Conservation (phyloP, 2,888 invertebrate species). For the Deroplatys truncata region DNA sequence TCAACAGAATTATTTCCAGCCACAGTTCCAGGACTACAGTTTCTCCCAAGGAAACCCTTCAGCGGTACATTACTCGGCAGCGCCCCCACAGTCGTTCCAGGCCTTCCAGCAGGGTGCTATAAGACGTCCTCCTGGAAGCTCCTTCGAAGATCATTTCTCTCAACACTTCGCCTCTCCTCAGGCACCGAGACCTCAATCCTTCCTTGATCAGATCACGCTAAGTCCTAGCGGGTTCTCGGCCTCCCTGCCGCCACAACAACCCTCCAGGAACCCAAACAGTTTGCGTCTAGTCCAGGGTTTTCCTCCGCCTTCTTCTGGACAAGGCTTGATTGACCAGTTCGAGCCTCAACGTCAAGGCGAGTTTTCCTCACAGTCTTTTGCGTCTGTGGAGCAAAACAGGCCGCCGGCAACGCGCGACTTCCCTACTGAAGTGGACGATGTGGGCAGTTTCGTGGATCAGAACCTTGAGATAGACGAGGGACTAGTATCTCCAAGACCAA, state of each 20-base stretch:
- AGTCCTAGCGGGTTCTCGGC: conserved; percentile 18
- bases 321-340: conserved; percentile 29
- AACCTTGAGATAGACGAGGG: conserved; percentile 37
- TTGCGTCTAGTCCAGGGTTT: conserved; percentile 28
- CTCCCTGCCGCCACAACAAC: background rate
- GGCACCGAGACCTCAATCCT: conserved; percentile 12
- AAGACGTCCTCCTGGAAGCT: conserved; percentile 44
- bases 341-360: background rate
- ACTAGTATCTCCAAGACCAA: conserved; percentile 1
- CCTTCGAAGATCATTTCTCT: conserved; percentile 36
- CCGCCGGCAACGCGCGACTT: conserved; percentile 1
- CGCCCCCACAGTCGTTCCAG: conserved; percentile 43
- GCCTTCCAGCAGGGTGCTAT: conserved; percentile 46
- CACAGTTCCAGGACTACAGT: conserved; percentile 33
- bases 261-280: conserved; percentile 18
- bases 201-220: conserved; percentile 28
- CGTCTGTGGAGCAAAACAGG: background rate
- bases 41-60: conserved; percentile 50
- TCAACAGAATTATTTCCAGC: conserved; percentile 37
- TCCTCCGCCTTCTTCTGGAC: conserved; percentile 28
- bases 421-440: conserved; percentile 21
- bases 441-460: conserved; percentile 38
- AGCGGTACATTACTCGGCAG: conserved; percentile 43
- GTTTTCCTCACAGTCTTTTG: background rate
- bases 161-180: conserved; percentile 26